phyloP scores from a whole-genome alignment of 2,888 invertebrate genomes.

The Agrypnus murinus region DNA sequence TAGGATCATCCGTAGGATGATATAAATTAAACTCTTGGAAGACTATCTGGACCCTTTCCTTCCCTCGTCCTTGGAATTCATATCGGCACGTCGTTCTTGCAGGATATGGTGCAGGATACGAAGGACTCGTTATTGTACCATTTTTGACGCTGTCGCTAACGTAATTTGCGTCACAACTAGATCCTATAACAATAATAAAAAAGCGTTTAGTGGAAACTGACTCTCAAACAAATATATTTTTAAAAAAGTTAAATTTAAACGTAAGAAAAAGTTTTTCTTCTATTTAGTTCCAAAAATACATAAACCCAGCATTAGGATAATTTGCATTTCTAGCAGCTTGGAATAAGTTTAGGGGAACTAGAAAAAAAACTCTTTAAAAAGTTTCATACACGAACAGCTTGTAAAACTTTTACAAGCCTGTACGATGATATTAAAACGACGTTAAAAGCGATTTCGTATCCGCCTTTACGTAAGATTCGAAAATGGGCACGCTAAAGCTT shows the following conservation, averaged over 20 bases:
- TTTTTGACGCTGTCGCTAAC: slow-evolving; percentile 87
- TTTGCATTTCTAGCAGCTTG: not conserved
- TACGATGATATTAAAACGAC: slow-evolving; percentile 13
- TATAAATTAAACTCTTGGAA: slow-evolving; percentile 90
- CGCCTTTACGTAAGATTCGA: too few relatives aligned
- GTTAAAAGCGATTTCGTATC: not conserved
- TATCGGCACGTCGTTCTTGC: slow-evolving; percentile 88
- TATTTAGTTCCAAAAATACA: not conserved
- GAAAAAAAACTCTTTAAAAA: slow-evolving; percentile 14
- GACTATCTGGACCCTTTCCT: slow-evolving; percentile 88
- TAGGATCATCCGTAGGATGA: slow-evolving; percentile 77
- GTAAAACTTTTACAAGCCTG: not conserved
- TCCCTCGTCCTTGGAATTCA: slow-evolving; percentile 90
- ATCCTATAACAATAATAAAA: slow-evolving; percentile 76
- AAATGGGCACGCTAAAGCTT: too few relatives aligned
- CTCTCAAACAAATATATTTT: not conserved
- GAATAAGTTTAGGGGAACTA: not conserved
- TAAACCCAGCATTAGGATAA: not conserved
- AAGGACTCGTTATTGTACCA: slow-evolving; percentile 89
- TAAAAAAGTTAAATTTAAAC: not conserved
- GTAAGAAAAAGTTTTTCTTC: not conserved
- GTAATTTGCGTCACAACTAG: slow-evolving; percentile 85
- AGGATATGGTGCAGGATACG: slow-evolving; percentile 89
- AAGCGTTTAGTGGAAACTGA: too few relatives aligned
- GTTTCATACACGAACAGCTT: slow-evolving; percentile 10